Base-by-base conservation (phyloP, 2,113 vertebrate genomes). In the Jacana jacana region DNA sequence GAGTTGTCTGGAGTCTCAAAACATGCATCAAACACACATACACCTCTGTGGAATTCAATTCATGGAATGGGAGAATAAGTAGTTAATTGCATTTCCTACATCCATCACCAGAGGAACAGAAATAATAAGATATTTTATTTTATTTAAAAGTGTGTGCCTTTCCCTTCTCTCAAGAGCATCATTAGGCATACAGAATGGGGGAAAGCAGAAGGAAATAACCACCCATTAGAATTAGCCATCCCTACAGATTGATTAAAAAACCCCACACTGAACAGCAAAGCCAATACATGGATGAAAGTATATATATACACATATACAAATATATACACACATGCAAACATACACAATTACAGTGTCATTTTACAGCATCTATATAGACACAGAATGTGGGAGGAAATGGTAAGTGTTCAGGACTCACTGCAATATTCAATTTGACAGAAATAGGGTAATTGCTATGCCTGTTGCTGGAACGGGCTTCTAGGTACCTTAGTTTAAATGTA, bases 91-190 rank as follows among this genome's bases (percentile, higher is more conserved):
- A 54, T 94, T 97, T 83, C 55, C 72, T 91, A 54, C 49, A 70
- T 61, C 40, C 37, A 82, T 79, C 44, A 82, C 42, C 57, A 91
- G 25, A 57, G 9, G 14, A 90, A 88, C 4, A 28, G 51, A 95
- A 95, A 95, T 87, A 82, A 48, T 55, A 81, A 69, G 72, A 75
- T 78, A 33, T 64, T 75, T 48, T 54, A 49, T 37, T 89, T 95
- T 55, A 81, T 42, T 81, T 92, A 95, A 71, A 85, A 42, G 54
- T 61, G 6, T 35, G 28, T 60, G 23, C 10, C 39, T 83, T 93
- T 91, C 24, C 20, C 22, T 93, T 84, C 39, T 91, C 52, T 89
- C 58, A 68, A 52, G 31, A 91, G 39, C 10, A 81, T 78, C 57
- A 42, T 89, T 77, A 80, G 69, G 30, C 23, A 49, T 16, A 63